phyloP scores from a whole-genome alignment of 2,113 vertebrate genomes.

The Suricata suricatta region DNA sequence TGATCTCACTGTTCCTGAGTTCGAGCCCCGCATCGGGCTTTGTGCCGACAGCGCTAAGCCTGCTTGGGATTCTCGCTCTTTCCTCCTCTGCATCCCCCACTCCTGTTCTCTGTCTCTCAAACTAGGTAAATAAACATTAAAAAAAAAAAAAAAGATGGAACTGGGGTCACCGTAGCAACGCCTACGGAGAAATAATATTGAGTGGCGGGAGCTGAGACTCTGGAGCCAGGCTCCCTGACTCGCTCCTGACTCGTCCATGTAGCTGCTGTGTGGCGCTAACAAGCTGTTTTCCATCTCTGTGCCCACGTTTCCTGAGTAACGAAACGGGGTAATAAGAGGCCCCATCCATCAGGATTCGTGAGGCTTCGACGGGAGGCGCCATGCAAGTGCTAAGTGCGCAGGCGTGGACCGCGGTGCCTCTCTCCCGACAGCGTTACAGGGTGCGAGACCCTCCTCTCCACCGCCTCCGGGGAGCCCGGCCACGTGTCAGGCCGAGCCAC shows the following conservation, averaged over 20 bases:
- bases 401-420: accelerated
- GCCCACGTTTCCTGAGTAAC: neutral
- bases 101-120: too few species aligned
- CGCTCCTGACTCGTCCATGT: too few species aligned
- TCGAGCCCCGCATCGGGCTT: too few species aligned
- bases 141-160: neutral
- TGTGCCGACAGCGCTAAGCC: too few species aligned
- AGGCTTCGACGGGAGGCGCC: neutral
- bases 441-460: neutral
- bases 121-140: too few species aligned
- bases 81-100: too few species aligned
- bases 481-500: neutral
- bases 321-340: accelerated
- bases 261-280: neutral
- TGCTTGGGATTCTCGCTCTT: too few species aligned
- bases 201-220: neutral
- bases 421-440: neutral
- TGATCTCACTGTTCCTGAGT: too few species aligned
- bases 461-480: neutral
- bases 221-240: accelerated
- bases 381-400: accelerated
- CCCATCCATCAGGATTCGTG: accelerated
- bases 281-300: neutral
- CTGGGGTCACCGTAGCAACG: accelerated
- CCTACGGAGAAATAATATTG: accelerated